Base-by-base conservation (phyloP, 2,888 invertebrate species). In the Tuta absoluta region DNA sequence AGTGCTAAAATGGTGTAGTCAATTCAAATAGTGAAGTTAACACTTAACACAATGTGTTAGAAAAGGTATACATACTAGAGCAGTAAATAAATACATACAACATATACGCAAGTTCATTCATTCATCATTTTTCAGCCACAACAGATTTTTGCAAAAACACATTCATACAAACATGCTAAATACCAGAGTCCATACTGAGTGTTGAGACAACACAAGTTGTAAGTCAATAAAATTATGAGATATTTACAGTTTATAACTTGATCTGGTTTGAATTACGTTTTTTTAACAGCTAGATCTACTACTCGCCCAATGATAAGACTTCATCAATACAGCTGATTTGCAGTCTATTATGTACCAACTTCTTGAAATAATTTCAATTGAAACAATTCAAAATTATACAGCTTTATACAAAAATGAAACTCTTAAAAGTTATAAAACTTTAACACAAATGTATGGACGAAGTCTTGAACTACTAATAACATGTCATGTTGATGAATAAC, bases 71-170 rank as follows among this genome's bases (percentile, higher is more conserved):
- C 64, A 21, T 58, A 49, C 45, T 65, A 66, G 64, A 58, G 59
- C 62, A 61, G 68, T 69, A 69, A 60, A 69, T 69, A 69, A 63
- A 69, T 69, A 69, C 63, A 69, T 69, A 68, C 11, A 62, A 63
- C n/a, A 65, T 60, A 41, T 33, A 62, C n/a, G 10, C 37, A 37
- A 51, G 10, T 49, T 57, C 56, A 62, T 60, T 65, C 63, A 66
- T 57, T 53, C 64, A 33, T 62, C 63, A 63, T 56, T 66, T 60
- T 60, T 14, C 64, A 51, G 10, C 48, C 62, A 28, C 23, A 21
- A 56, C 19, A 23, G 23, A 62, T 33, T 33, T 21, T 19, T 28
- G 14, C 56, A 37, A 41, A 12, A 23, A 4, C 61, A 41, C 23
- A 23, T 57, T 59, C 64, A 49, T 38, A 48, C 60, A 63, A 45